These are phyloP conservation scores for Euura lappo DNA, from an alignment of 1,140 invertebrate genomes.

Conservation along the genomic window DNA sequence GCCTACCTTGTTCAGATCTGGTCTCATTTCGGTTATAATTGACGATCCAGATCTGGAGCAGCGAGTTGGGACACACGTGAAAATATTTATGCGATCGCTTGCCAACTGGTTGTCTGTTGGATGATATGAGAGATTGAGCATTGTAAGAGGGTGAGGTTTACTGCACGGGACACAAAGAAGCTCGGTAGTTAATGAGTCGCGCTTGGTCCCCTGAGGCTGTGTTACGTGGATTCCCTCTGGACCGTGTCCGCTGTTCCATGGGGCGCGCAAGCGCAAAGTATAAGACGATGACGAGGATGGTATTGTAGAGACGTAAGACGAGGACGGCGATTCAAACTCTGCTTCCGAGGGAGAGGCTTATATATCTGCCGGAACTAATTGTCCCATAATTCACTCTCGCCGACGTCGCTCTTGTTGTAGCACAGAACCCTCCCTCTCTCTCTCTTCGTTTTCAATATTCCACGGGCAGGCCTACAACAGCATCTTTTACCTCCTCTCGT, in stretches of 20 bases:
- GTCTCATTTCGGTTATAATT: no score
- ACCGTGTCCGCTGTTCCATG: slow-evolving; percentile 10
- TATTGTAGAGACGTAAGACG: neutral
- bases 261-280: slow-evolving; percentile 20
- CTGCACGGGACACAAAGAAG: slow-evolving; percentile 33
- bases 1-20: no score
- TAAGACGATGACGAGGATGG: slow-evolving; percentile 20
- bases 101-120: no score
- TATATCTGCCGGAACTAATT: slow-evolving; percentile 53
- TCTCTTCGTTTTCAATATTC: neutral
- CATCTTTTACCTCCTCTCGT: no score
- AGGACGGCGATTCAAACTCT: slow-evolving; percentile 15
- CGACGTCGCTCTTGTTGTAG: slow-evolving; percentile 28
- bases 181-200: slow-evolving; percentile 43
- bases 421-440: neutral
- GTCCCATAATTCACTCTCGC: slow-evolving; percentile 49
- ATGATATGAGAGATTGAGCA: no score
- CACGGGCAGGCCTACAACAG: no score
- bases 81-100: no score
- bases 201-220: slow-evolving; percentile 34
- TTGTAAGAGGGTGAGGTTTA: no score
- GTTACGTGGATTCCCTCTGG: slow-evolving; percentile 20
- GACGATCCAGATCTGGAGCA: no score
- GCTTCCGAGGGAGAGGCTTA: slow-evolving; percentile 41
- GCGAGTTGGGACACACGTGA: no score